A percentile compares a stretch with the other conserved stretches of the same genome.
phyloP scores from a whole-genome alignment of 2,888 invertebrate species.

The Andrena bicolor region DNA sequence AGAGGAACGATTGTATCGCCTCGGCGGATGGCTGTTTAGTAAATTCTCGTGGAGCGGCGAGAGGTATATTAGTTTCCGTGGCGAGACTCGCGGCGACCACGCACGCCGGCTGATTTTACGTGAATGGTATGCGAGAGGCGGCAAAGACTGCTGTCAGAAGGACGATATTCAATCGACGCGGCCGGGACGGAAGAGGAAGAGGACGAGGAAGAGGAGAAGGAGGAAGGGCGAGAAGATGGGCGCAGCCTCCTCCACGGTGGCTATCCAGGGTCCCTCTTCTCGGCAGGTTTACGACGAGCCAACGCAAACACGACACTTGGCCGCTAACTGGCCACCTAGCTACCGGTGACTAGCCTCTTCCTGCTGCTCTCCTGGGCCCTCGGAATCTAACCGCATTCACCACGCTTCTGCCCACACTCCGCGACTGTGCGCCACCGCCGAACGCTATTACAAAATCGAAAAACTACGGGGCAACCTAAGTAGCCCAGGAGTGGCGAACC shows the following conservation, averaged over 20 bases:
- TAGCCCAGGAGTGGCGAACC: no score
- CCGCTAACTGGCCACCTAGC: conserved; percentile 82
- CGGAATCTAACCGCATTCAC: conserved; percentile 65
- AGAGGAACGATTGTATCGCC: conserved; percentile 13
- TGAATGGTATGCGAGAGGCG: conserved; percentile 13
- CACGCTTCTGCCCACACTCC: conserved; percentile 31
- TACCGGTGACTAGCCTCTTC: conserved; percentile 76
- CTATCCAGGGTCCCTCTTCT: conserved; percentile 70
- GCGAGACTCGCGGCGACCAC: background rate
- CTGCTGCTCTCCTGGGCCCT: conserved; percentile 40
- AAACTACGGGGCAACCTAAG: background rate
- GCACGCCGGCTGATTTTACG: conserved; percentile 28
- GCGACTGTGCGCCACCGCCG: background rate
- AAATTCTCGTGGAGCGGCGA: conserved; percentile 1
- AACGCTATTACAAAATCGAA: conserved; percentile 16
- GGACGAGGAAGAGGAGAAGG: conserved; percentile 27
- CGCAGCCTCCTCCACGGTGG: conserved; percentile 68
- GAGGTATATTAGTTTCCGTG: conserved; percentile 21
- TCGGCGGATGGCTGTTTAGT: conserved; percentile 6
- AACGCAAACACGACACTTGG: conserved; percentile 81
- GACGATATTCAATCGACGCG: conserved; percentile 51
- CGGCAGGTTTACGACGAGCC: conserved; percentile 82
- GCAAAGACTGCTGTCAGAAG: conserved; percentile 38
- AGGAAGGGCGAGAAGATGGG: conserved; percentile 55
- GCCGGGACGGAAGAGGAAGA: conserved; percentile 32